Percentiles rank a stretch among this genome's conserved stretches.
These are phyloP conservation scores for Heliconius sara DNA, from an alignment of 2,888 invertebrate genomes.

Conservation along the genomic window DNA sequence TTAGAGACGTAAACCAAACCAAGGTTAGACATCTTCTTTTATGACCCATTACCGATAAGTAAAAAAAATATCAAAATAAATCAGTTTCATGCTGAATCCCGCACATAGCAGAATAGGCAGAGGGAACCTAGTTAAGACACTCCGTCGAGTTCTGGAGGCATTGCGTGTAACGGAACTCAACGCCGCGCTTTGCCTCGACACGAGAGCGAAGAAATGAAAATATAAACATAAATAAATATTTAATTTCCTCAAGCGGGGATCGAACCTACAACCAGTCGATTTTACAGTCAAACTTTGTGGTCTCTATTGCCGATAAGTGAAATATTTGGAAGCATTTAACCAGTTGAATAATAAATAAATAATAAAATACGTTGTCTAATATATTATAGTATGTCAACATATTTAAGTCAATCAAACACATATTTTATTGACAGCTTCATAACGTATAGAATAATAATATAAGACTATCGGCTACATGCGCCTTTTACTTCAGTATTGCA, in stretches of 20 bases:
- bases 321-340: neutral
- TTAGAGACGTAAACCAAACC: neutral
- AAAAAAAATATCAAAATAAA: neutral
- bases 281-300: too few species aligned
- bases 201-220: too few species aligned
- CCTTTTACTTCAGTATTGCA: neutral
- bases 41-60: neutral
- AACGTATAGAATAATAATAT: neutral
- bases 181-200: too few species aligned
- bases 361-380: neutral
- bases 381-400: neutral
- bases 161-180: too few species aligned
- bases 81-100: neutral
- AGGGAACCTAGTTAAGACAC: too few species aligned
- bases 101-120: too few species aligned
- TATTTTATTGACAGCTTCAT: slow-evolving; percentile 2
- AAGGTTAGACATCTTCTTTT: neutral
- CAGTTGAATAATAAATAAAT: neutral
- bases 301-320: neutral
- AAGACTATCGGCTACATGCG: neutral
- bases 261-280: too few species aligned
- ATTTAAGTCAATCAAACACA: neutral
- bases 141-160: too few species aligned
- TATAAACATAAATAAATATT: too few species aligned
- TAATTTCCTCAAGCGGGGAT: too few species aligned